phyloP scores from a whole-genome alignment of 2,797 vertebrate species.

The Macropus fuliginosus region DNA sequence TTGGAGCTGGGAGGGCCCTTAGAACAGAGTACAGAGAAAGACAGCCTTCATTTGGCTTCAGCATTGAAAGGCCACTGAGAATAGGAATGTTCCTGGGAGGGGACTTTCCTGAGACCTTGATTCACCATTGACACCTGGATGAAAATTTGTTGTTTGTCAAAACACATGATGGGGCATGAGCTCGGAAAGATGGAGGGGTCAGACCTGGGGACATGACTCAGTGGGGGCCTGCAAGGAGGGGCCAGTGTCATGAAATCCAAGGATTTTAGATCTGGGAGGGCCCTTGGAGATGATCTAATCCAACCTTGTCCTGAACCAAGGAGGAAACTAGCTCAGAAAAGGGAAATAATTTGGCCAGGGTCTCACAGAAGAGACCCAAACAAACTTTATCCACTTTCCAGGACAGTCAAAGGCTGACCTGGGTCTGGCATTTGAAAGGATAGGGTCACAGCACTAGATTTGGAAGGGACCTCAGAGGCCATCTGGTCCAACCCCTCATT shows the following conservation, averaged over 20 bases:
- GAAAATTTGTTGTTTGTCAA: background rate
- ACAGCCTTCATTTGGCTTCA: background rate
- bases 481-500: background rate
- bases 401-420: background rate
- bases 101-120: background rate
- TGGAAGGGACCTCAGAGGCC: background rate
- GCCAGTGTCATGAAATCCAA: background rate
- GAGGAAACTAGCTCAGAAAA: background rate
- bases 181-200: no score
- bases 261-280: background rate
- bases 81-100: background rate
- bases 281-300: background rate
- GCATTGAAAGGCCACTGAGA: background rate
- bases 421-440: background rate
- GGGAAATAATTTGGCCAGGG: background rate
- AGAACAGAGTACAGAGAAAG: background rate
- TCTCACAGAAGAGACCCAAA: background rate
- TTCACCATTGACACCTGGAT: background rate
- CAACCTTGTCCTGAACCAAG: background rate
- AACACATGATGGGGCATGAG: no score
- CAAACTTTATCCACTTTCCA: background rate
- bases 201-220: background rate
- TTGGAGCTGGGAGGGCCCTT: background rate
- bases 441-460: background rate
- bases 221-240: background rate